Percentiles rank a stretch among this genome's conserved stretches.
These are phyloP conservation scores for Bos javanicus DNA, from an alignment of 2,113 vertebrate species.

Conservation along the genomic window DNA sequence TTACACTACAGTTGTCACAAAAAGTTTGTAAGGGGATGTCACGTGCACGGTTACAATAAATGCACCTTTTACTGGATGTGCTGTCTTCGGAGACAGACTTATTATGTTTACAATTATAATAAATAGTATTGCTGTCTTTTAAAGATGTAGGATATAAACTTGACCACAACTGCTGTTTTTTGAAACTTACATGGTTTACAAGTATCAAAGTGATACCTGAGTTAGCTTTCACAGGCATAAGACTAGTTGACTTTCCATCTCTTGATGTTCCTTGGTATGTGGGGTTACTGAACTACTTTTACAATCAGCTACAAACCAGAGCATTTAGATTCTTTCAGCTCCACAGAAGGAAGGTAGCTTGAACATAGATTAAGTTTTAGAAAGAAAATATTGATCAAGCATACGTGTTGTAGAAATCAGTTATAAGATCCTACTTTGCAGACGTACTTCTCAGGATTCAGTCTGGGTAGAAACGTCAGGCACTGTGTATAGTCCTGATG, in stretches of 20 bases:
- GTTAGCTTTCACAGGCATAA: constrained; percentile 15
- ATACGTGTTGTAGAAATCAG: neutral
- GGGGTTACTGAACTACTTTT: neutral
- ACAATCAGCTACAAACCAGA: neutral
- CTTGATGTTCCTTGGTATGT: neutral
- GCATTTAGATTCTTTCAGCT: neutral
- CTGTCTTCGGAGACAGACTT: constrained; percentile 29
- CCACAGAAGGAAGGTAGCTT: neutral
- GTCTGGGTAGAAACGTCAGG: neutral
- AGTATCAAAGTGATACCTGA: constrained; percentile 33
- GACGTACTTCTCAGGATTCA: neutral
- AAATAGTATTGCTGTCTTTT: constrained; percentile 43
- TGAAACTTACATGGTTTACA: constrained; percentile 56
- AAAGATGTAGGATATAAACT: constrained; percentile 41
- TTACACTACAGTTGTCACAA: constrained; percentile 36
- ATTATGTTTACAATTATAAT: constrained; percentile 58
- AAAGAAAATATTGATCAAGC: constrained; percentile 25
- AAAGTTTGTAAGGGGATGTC: neutral
- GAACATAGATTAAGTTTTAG: neutral
- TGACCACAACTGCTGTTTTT: constrained; percentile 29
- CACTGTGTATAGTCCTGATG: neutral
- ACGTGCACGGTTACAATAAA: neutral
- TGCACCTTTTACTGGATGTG: constrained; percentile 16
- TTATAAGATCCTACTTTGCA: neutral
- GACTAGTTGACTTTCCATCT: neutral